A percentile compares a stretch with the other conserved stretches of the same genome.
These are phyloP conservation scores for Leucophenga varia DNA, from an alignment of 1,140 invertebrate genomes.

Conservation along the genomic window DNA sequence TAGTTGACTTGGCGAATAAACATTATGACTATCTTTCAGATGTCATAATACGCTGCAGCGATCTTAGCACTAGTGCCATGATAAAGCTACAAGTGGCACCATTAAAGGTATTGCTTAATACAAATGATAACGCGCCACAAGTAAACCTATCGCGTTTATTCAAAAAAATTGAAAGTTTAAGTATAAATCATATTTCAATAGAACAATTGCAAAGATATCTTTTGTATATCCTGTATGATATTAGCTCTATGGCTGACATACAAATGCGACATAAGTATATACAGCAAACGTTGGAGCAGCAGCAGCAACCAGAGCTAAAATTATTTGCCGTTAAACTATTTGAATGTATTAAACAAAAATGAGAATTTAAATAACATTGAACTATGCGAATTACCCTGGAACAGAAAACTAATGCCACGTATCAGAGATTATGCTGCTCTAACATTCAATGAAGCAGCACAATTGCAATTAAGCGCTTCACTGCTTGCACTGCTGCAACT, in stretches of 20 bases:
- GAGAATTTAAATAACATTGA: neutral
- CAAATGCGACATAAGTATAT: constrained; percentile 35
- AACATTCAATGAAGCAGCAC: neutral
- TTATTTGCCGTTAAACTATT: constrained; percentile 1
- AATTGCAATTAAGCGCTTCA: constrained; percentile 13
- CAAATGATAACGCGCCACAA: neutral
- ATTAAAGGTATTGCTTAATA: constrained; percentile 29
- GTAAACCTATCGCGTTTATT: constrained; percentile 13
- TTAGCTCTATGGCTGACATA: constrained; percentile 28
- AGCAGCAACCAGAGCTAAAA: neutral
- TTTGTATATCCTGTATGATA: constrained; percentile 40
- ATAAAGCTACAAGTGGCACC: constrained; percentile 40
- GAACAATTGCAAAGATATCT: constrained; percentile 16
- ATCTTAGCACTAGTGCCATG: constrained; percentile 30
- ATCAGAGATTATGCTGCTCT: constrained; percentile 34
- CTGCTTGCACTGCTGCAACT: constrained; percentile 31
- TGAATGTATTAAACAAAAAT: neutral
- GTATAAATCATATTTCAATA: constrained; percentile 18
- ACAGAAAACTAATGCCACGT: constrained; percentile 36
- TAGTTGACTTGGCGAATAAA: no score
- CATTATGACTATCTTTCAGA: constrained; percentile 17
- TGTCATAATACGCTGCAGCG: constrained; percentile 29
- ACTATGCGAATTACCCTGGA: constrained; percentile 39
- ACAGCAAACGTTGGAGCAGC: constrained; percentile 22
- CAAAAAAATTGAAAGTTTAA: constrained; percentile 14